phyloP scores from a whole-genome alignment of 2,797 vertebrate species.

The Toxotes lorentzi region DNA sequence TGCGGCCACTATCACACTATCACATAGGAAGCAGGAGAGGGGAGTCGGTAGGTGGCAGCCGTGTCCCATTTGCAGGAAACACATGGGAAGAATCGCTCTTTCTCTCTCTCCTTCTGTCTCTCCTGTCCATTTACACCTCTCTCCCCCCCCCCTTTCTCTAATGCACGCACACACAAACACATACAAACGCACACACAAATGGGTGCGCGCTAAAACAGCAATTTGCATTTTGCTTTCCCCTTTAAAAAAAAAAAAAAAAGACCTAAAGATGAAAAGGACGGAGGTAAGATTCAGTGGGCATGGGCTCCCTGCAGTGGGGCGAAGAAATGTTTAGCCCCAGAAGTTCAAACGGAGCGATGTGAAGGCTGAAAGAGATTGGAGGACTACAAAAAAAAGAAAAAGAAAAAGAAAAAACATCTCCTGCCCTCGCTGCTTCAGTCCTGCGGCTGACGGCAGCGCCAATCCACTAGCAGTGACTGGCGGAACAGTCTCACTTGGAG shows the following conservation, averaged over 20 bases:
- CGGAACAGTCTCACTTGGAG: slow-evolving; percentile 62
- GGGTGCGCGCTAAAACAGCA: slow-evolving; percentile 19
- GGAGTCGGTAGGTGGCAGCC: slow-evolving; percentile 94
- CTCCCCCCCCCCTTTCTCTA: not conserved
- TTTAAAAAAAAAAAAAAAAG: slow-evolving; percentile 85
- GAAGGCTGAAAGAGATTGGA: slow-evolving; percentile 38
- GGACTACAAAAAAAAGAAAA: not conserved
- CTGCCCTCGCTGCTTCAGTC: slow-evolving; percentile 56
- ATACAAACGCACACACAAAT: slow-evolving; percentile 6
- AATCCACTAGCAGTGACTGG: slow-evolving; percentile 66
- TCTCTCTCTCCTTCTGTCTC: slow-evolving; percentile 33
- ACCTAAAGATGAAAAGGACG: slow-evolving; percentile 88
- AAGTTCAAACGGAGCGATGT: slow-evolving; percentile 58
- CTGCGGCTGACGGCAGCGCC: slow-evolving; percentile 61
- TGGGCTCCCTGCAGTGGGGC: slow-evolving; percentile 13
- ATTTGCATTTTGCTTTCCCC: slow-evolving; percentile 40
- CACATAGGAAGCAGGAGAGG: slow-evolving; percentile 21
- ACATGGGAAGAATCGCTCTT: slow-evolving; percentile 63
- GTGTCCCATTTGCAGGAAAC: slow-evolving; percentile 82
- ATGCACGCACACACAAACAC: slow-evolving; percentile 23
- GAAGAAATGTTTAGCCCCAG: too few relatives aligned
- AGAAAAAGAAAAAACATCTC: too few relatives aligned
- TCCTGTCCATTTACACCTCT: slow-evolving; percentile 33
- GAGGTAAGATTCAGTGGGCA: slow-evolving; percentile 74
- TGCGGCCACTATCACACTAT: slow-evolving; percentile 58